Evolutionary conservation across 2,888 invertebrate genomes (phyloP).

Genomic region (Mesorhabditis sp.): DNA sequence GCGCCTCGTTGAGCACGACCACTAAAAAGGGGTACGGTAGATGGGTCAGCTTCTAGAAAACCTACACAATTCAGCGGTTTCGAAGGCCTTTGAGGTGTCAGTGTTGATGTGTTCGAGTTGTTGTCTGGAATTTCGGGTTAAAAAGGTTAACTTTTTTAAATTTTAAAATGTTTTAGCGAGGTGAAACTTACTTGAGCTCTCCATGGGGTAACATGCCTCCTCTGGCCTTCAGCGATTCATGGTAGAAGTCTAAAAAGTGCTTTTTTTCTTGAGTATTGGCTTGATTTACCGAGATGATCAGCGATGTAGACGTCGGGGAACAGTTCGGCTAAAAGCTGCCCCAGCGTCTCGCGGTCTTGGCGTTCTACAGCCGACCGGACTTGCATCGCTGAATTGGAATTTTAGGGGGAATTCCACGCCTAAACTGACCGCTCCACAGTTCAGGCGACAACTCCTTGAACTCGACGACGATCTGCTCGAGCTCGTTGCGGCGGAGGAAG

Average conservation of each 20-base stretch:
- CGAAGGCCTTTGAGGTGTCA: background rate
- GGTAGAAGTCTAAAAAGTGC: too few relatives aligned
- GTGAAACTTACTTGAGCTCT: too few relatives aligned
- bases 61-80: background rate
- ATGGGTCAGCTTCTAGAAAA: background rate
- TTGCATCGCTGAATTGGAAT: background rate
- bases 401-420: background rate
- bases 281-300: background rate
- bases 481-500: constrained; percentile 23
- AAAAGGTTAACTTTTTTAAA: too few relatives aligned
- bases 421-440: constrained; percentile 10
- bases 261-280: too few relatives aligned
- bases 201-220: too few relatives aligned
- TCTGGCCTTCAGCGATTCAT: too few relatives aligned
- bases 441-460: constrained; percentile 28
- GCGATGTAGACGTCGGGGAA: background rate
- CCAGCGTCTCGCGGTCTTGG: background rate
- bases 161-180: too few relatives aligned
- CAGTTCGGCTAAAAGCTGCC: background rate
- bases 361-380: background rate
- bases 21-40: background rate
- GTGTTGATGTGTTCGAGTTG: too few relatives aligned
- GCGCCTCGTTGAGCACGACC: background rate
- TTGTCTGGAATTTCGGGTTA: too few relatives aligned
- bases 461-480: constrained; percentile 24